Evolutionary conservation across 1,140 invertebrate species (phyloP).

Genomic region (Papilio machaon): DNA sequence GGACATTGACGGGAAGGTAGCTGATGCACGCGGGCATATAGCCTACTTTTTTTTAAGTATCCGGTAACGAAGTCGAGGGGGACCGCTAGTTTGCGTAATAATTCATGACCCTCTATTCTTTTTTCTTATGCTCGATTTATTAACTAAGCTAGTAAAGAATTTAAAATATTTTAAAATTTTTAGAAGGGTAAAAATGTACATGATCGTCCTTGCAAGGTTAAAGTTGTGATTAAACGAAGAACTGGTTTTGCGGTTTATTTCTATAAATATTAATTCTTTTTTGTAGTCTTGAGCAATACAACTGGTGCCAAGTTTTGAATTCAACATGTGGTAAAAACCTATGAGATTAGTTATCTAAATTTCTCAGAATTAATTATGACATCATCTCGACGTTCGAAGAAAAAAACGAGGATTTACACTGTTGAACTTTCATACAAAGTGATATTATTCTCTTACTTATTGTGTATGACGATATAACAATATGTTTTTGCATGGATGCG

Average conservation of each 20-base stretch:
- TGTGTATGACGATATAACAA: not conserved
- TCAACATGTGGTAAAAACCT: not conserved
- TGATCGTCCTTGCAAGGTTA: constrained; percentile 6
- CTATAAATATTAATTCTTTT: not conserved
- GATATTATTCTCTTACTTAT: not conserved
- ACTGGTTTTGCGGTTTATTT: not conserved
- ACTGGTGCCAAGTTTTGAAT: not conserved
- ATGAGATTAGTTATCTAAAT: not conserved
- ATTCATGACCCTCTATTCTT: no score
- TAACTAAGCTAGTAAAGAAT: not conserved
- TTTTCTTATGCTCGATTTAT: no score
- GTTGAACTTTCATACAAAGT: not conserved
- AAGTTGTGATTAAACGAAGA: not conserved
- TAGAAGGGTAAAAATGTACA: not conserved
- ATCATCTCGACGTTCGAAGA: not conserved
- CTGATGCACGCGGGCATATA: no score
- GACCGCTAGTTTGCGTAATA: no score
- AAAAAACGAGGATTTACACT: not conserved
- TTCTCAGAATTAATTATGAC: not conserved
- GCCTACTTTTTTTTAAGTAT: no score
- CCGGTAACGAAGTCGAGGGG: no score
- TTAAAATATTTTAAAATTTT: not conserved
- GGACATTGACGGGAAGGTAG: no score
- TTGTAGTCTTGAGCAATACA: not conserved
- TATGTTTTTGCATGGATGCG: not conserved